Evolutionary conservation across 2,888 invertebrate genomes (phyloP), one percentile per base, ranked within the genome.

Genomic region (Acanthosoma haemorrhoidale): DNA sequence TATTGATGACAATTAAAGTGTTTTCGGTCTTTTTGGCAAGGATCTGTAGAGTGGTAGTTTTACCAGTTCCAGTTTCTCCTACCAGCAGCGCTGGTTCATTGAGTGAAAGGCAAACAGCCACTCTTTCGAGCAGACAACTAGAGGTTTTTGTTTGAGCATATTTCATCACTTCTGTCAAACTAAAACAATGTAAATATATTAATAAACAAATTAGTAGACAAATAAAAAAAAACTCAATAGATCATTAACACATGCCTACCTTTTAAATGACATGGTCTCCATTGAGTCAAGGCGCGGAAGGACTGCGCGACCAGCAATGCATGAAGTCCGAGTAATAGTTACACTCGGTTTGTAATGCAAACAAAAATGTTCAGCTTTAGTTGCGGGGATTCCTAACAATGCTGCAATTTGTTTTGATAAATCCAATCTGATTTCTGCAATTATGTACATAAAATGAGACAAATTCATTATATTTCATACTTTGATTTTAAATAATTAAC

Each of bases 21-120:
- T 92, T 90, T 0, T 92, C 90, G 0, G 92, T 87, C 74, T 89
- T 87, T 72, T 88, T 85, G 0, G 97, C 93, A 68, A 98, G 82
- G 80, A 92, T 94, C 79, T 98, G 98, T 1, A 99, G 87, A 0
- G 92, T 88, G 0, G 95, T 93, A 0, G 99, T 99, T 83, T 99
- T 99, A 0, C 99, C 99, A 0, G 96, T 96, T 59, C 99, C 99
- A 0, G 99, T 99, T 82, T 99, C 99, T 31, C 99, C 99, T 0
- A 98, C 96, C 5, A 99, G 82, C 4, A 99, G 82, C 1, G 97
- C 92, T 0, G 98, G 94, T 79, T 99, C 98, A 61, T 87, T 87
- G 63, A 90, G 85, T 0, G 82, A 83, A 0, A 97, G 87, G 77
- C 94, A 92, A 72, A 91, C 90, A 18, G 93, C 88, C 64, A 99